phyloP scores from a whole-genome alignment of 2,888 invertebrate species.

The Altica lythri region DNA sequence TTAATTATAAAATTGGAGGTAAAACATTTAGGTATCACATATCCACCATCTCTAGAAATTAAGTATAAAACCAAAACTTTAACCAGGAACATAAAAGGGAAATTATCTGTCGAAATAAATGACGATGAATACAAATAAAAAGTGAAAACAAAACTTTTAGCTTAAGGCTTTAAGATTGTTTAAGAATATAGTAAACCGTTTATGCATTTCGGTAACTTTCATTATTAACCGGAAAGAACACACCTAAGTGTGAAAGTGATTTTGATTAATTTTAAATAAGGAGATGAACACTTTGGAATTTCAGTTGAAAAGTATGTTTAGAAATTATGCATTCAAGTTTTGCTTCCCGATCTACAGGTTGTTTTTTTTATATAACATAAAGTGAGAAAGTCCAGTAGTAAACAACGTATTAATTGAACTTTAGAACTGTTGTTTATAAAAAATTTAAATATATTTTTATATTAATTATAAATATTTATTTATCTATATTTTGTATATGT shows the following conservation, averaged over 20 bases:
- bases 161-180: slow-evolving; percentile 3
- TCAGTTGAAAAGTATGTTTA: no score
- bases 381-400: background rate
- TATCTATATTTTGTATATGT: background rate
- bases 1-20: background rate
- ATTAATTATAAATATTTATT: background rate
- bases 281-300: slow-evolving; percentile 4
- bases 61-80: no score
- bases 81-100: no score
- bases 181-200: background rate
- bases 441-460: background rate
- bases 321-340: no score
- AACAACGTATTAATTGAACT: background rate
- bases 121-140: slow-evolving; percentile 14
- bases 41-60: no score
- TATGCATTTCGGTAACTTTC: slow-evolving; percentile 37
- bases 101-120: slow-evolving; percentile 1
- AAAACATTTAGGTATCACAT: no score
- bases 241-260: slow-evolving; percentile 34
- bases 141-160: slow-evolving; percentile 27
- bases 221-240: slow-evolving; percentile 36
- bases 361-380: no score
- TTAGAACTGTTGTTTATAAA: background rate
- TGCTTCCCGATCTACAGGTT: no score
- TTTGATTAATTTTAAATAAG: slow-evolving; percentile 1